Evolutionary conservation across 1,140 invertebrate genomes (phyloP).

Genomic region (Aphaenogaster floridana): DNA sequence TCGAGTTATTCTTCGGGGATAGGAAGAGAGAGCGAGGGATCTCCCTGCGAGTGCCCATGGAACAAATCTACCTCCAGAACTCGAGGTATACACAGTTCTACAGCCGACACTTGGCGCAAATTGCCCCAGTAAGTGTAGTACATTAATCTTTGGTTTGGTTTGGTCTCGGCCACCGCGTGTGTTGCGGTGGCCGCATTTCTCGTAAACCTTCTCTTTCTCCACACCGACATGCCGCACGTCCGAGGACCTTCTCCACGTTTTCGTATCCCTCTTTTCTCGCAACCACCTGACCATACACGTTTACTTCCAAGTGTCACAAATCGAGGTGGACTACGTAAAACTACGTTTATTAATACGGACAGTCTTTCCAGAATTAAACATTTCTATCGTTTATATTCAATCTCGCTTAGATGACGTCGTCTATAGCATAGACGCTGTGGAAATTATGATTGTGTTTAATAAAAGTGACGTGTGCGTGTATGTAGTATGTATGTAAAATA

Average conservation of each 20-base stretch:
- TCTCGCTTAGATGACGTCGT: background rate
- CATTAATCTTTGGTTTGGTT: conserved; percentile 87
- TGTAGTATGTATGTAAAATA: conserved; percentile 52
- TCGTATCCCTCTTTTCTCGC: conserved; percentile 65
- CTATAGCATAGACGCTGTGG: background rate
- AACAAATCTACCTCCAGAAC: conserved; percentile 75
- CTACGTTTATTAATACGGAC: background rate
- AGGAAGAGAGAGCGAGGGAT: conserved; percentile 65
- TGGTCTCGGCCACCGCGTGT: conserved; percentile 80
- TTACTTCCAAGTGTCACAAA: conserved; percentile 35
- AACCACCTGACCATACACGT: conserved; percentile 39
- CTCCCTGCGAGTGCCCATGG: conserved; percentile 60
- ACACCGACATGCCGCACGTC: conserved; percentile 72
- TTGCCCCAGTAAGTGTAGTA: conserved; percentile 86
- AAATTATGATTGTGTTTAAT: conserved; percentile 6
- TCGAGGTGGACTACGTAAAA: conserved; percentile 4
- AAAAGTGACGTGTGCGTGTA: background rate
- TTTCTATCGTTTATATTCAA: background rate
- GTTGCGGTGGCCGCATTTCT: conserved; percentile 82
- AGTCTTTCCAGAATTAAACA: background rate
- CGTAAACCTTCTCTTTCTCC: conserved; percentile 73
- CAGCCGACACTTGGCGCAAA: conserved; percentile 85
- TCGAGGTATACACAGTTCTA: conserved; percentile 73
- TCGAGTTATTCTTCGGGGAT: conserved; percentile 55
- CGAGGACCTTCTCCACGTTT: conserved; percentile 68